Conservation (phyloP, 2,797 vertebrate genomes). For the Monodelphis domestica region DNA sequence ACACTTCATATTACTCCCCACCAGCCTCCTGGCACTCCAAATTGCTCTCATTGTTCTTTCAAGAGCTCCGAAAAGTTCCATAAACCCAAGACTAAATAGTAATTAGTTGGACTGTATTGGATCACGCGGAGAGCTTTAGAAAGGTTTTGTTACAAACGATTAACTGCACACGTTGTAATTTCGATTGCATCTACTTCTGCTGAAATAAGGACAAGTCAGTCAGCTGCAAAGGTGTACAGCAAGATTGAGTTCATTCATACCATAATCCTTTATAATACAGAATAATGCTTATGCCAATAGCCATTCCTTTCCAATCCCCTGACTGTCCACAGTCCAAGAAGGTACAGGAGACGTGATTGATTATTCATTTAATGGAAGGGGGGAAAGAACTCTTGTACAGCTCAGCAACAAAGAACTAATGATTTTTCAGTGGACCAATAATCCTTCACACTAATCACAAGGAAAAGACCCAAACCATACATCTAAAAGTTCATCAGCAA, state of each 20-base stretch:
- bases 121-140: neutral
- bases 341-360: conserved; percentile 26
- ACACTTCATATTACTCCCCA: neutral
- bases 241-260: neutral
- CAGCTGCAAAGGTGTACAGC: neutral
- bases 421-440: conserved; percentile 49
- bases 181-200: neutral
- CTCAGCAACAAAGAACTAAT: conserved; percentile 45
- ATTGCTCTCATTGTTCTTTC: conserved; percentile 22
- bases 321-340: conserved; percentile 41
- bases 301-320: conserved; percentile 34
- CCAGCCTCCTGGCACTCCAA: neutral
- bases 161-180: neutral
- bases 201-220: neutral
- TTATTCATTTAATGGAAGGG: conserved; percentile 46
- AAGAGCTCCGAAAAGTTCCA: conserved; percentile 34
- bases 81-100: conserved; percentile 21
- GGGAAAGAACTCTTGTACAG: conserved; percentile 22
- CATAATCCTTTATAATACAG: neutral
- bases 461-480: conserved; percentile 16
- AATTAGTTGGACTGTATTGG: neutral
- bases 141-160: conserved; percentile 25
- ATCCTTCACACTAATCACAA: conserved; percentile 51
- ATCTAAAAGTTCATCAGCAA: conserved; percentile 49
- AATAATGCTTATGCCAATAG: conserved; percentile 12